A percentile compares a stretch with the other conserved stretches of the same genome.
Evolutionary conservation across 2,797 vertebrate species (phyloP).

Genomic region (Pitangus sulphuratus): DNA sequence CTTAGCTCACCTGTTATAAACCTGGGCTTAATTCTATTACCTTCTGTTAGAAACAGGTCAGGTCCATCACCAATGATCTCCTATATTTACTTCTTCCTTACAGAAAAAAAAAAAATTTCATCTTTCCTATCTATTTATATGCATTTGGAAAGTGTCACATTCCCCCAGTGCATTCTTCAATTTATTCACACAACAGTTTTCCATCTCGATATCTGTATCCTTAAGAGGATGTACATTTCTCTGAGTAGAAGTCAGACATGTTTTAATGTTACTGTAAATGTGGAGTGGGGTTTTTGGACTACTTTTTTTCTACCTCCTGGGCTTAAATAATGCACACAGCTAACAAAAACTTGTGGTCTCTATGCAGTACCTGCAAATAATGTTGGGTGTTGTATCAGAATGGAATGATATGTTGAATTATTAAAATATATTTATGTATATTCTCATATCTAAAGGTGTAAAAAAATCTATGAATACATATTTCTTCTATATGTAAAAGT

Average conservation of each 20-base stretch:
- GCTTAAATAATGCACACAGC: background rate
- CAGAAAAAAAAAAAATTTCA: rapidly evolving
- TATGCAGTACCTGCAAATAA: background rate
- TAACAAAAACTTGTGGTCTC: background rate
- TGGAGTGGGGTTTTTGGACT: background rate
- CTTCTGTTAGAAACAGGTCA: background rate
- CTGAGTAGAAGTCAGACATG: background rate
- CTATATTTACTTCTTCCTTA: background rate
- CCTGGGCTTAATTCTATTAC: background rate
- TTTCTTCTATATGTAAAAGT: background rate
- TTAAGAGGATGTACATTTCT: background rate
- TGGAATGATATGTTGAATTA: background rate
- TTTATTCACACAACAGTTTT: background rate
- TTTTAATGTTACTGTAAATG: background rate
- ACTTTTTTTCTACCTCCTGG: background rate
- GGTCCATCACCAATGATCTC: background rate
- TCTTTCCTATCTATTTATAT: background rate
- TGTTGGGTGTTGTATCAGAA: background rate
- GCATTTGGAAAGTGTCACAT: background rate
- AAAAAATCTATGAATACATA: background rate
- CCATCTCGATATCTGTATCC: background rate
- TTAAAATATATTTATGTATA: background rate
- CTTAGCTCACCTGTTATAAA: background rate
- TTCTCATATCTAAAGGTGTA: background rate
- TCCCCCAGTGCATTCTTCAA: background rate